phyloP scores from a whole-genome alignment of 2,888 invertebrate species.

The Rhagium mordax region DNA sequence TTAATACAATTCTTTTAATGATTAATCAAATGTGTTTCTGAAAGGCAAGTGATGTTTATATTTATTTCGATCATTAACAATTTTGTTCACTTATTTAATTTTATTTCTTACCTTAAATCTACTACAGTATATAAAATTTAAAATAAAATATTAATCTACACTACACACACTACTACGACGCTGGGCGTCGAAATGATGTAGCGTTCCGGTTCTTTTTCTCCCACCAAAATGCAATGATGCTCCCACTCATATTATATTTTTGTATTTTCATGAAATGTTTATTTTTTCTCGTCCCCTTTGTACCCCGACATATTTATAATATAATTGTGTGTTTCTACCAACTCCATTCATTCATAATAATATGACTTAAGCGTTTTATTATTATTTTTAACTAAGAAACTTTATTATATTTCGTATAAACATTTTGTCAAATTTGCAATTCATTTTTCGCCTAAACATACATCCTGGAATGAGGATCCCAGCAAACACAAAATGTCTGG shows the following conservation, averaged over 20 bases:
- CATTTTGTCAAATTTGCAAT: no score
- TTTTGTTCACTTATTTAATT: background rate
- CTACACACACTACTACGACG: slow-evolving; percentile 36
- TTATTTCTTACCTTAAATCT: slow-evolving; percentile 25
- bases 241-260: slow-evolving; percentile 44
- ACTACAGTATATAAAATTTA: slow-evolving; percentile 22
- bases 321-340: background rate
- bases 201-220: slow-evolving; percentile 38
- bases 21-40: background rate
- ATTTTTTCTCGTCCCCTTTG: background rate
- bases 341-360: background rate
- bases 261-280: slow-evolving; percentile 15
- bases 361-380: no score
- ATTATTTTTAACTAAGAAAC: no score
- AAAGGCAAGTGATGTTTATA: background rate
- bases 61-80: background rate
- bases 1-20: background rate
- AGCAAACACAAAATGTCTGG: no score
- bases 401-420: no score
- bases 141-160: slow-evolving; percentile 30
- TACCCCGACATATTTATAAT: background rate
- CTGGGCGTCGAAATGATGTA: slow-evolving; percentile 36
- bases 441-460: no score
- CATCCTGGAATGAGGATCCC: no score
- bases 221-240: slow-evolving; percentile 33